Evolutionary conservation across 37 sponge, comb jelly and placozoan genomes (phyloP).

Genomic region (Aphrocallistes beatrix): DNA sequence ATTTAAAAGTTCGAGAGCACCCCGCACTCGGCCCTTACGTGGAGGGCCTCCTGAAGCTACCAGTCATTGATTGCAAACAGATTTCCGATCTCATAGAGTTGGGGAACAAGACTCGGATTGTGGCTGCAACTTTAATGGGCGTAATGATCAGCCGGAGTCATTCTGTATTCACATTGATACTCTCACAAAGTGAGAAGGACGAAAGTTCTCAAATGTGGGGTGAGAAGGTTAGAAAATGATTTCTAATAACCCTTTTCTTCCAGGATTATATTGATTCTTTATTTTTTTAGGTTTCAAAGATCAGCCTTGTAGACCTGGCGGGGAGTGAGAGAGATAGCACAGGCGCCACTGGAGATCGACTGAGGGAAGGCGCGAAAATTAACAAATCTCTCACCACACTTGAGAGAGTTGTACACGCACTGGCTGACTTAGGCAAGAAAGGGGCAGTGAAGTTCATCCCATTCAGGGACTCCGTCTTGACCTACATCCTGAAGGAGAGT

Average conservation of each 20-base stretch:
- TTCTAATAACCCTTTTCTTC: neutral
- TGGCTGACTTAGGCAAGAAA: constrained; percentile 59
- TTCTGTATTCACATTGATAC: constrained; percentile 90
- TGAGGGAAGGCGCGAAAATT: constrained; percentile 92
- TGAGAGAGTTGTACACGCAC: constrained; percentile 76
- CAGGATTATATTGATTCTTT: neutral
- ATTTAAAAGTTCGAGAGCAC: constrained; percentile 88
- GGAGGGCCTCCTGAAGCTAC: constrained; percentile 78
- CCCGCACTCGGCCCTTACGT: constrained; percentile 88
- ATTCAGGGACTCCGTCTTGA: constrained; percentile 86
- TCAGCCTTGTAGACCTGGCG: constrained; percentile 92
- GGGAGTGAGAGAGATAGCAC: constrained; percentile 91
- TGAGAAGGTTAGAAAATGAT: constrained; percentile 52
- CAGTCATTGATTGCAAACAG: constrained; percentile 59
- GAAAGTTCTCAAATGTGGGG: neutral
- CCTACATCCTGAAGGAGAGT: constrained; percentile 84
- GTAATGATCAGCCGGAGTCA: constrained; percentile 80
- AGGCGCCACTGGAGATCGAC: constrained; percentile 76
- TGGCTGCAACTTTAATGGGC: constrained; percentile 94
- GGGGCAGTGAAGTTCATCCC: constrained; percentile 27
- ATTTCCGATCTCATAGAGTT: constrained; percentile 78
- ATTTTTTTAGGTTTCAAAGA: constrained; percentile 56
- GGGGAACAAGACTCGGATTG: constrained; percentile 95
- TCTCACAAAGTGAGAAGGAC: constrained; percentile 67
- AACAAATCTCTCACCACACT: constrained; percentile 94